Base-by-base conservation (phyloP, 2,113 vertebrate genomes). In the Grantiella picta region DNA sequence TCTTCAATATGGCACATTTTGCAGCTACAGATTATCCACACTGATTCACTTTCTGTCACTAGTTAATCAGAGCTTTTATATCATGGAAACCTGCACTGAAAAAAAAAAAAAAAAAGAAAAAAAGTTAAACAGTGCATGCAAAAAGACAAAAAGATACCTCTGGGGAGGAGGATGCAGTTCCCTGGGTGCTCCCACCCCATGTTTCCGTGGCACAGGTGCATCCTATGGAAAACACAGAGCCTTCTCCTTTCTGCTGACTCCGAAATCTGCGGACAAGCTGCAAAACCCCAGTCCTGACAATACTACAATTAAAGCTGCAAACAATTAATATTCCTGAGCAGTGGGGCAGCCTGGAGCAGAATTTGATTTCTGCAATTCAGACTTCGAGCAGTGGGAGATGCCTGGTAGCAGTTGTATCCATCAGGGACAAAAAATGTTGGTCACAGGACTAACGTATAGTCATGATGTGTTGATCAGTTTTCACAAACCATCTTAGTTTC, bases 221-320 rank as follows among this genome's bases (percentile, higher is more conserved):
- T 6, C 8, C 11, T 0, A 0, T 44, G 61, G 69, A 85, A 81
- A 85, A 50, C 9, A 29, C 0, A 2, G 38, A 65, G 5, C 7
- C 5, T 61, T 40, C 10, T 65, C 15, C 25, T 79, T 75, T 72
- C 52, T 3, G 2, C 25, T 86, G 20, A 60, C 19, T 44, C 25
- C 40, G 52, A 38, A 72, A 44, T 33, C 33, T 60, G 19, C 12
- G 2, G 35, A 49, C 4, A 35, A 87, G 22, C 31, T 64, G 17
- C 20, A 79, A 79, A 82, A 64, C 17, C 15, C 44, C 44, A 64
- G 12, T 22, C 44, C 53, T 36, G 33, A 70, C 16, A 63, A 10
- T 9, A 4, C 21, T 63, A 27, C 22, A 71, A 72, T 70, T 35
- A 70, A 61, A 90, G 12, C 3, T 75, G 50, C 9, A 72, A 35